Conservation (phyloP, 2,888 invertebrate species). For the Apamea crenata region DNA sequence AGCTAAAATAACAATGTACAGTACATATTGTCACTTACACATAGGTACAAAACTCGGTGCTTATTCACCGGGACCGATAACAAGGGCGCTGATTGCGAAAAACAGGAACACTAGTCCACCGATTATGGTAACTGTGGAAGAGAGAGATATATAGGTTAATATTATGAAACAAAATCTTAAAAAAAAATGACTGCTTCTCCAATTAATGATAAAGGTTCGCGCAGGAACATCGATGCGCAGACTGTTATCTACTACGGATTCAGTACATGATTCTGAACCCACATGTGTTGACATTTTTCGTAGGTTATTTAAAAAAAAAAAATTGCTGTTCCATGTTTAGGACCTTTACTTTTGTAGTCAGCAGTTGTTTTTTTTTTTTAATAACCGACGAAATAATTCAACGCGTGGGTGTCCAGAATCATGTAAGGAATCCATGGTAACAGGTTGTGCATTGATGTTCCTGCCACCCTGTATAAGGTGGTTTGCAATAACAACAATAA, state of each 20-base stretch:
- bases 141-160: constrained; percentile 65
- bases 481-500: not conserved
- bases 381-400: not conserved
- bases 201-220: not conserved
- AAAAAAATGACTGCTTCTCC: not conserved
- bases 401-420: too few species aligned
- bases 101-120: constrained; percentile 98
- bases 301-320: not conserved
- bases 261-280: too few species aligned
- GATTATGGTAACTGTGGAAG: constrained; percentile 96
- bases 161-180: not conserved
- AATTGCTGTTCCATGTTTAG: not conserved
- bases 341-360: not conserved
- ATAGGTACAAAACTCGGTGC: constrained; percentile 50
- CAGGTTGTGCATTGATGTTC: too few species aligned
- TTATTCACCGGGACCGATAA: constrained; percentile 94
- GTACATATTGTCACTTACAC: constrained; percentile 80
- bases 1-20: constrained; percentile 70
- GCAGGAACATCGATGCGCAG: not conserved
- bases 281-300: not conserved
- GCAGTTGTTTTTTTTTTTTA: not conserved
- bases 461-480: not conserved
- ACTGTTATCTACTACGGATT: not conserved
- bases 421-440: too few species aligned
- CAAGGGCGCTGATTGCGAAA: constrained; percentile 97